These are phyloP conservation scores for Epistrophe grossulariae DNA, from an alignment of 2,888 invertebrate genomes.

Conservation along the genomic window DNA sequence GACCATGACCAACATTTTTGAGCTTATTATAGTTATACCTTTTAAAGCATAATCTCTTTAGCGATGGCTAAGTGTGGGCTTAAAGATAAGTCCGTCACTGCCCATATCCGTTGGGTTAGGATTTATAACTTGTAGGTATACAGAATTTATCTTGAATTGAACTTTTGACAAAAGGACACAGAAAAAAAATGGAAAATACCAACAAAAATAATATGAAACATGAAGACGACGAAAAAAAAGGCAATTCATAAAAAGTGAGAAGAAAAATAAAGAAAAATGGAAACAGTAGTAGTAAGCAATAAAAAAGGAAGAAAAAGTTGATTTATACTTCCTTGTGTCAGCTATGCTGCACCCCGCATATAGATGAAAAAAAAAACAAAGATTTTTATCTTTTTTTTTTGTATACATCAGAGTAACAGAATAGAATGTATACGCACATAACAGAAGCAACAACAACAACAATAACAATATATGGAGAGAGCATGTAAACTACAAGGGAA, in stretches of 20 bases:
- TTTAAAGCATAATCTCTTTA: background rate
- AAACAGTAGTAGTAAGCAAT: constrained; percentile 41
- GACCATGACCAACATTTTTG: background rate
- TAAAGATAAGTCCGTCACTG: constrained; percentile 7
- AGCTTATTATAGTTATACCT: background rate
- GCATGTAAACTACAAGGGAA: background rate
- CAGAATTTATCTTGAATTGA: constrained; percentile 72
- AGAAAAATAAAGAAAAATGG: constrained; percentile 9
- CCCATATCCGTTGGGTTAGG: constrained; percentile 19
- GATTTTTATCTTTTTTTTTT: constrained; percentile 54
- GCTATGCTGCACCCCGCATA: constrained; percentile 54
- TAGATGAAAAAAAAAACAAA: background rate
- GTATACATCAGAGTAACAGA: constrained; percentile 7
- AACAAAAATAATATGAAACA: constrained; percentile 20
- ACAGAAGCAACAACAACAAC: constrained; percentile 49
- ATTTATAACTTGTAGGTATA: constrained; percentile 45
- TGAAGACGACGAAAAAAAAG: constrained; percentile 9
- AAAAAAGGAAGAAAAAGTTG: constrained; percentile 59
- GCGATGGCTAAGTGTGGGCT: background rate
- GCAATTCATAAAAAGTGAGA: constrained; percentile 32
- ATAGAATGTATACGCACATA: constrained; percentile 41
- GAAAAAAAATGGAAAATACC: constrained; percentile 26
- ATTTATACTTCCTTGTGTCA: constrained; percentile 72
- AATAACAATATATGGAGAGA: background rate
- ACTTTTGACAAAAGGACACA: constrained; percentile 69